These are phyloP conservation scores for Dryadula phaetusa DNA, from an alignment of 2,888 invertebrate species.

Conservation along the genomic window DNA sequence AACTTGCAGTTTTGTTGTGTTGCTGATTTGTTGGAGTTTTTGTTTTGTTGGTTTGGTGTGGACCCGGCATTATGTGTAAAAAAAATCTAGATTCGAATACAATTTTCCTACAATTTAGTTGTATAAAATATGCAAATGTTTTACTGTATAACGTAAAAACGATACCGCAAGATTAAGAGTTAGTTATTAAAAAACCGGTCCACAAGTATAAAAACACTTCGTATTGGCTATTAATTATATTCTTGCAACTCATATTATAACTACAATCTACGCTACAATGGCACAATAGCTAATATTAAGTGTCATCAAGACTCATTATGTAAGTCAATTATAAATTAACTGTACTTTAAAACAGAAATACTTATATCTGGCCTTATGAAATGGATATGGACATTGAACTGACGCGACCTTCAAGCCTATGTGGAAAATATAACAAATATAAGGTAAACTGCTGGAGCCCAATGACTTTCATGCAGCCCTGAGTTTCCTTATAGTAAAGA, in stretches of 20 bases:
- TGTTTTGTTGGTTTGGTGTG: too few species aligned
- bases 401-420: too few species aligned
- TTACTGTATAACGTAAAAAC: neutral
- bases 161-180: neutral
- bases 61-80: too few species aligned
- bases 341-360: constrained; percentile 4
- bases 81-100: neutral
- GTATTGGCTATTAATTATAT: neutral
- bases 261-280: constrained; percentile 4
- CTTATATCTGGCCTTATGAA: neutral
- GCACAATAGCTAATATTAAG: constrained; percentile 7
- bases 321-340: neutral
- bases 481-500: too few species aligned
- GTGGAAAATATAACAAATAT: too few species aligned
- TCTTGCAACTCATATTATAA: constrained; percentile 11
- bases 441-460: too few species aligned
- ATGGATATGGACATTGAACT: too few species aligned
- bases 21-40: too few species aligned
- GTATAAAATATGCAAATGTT: neutral
- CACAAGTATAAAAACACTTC: neutral
- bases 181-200: constrained; percentile 22
- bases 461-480: too few species aligned
- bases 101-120: neutral
- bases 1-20: too few species aligned
- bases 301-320: constrained; percentile 11